These are phyloP conservation scores for Metopia argyrocephala DNA, from an alignment of 2,888 invertebrate genomes.

Conservation along the genomic window DNA sequence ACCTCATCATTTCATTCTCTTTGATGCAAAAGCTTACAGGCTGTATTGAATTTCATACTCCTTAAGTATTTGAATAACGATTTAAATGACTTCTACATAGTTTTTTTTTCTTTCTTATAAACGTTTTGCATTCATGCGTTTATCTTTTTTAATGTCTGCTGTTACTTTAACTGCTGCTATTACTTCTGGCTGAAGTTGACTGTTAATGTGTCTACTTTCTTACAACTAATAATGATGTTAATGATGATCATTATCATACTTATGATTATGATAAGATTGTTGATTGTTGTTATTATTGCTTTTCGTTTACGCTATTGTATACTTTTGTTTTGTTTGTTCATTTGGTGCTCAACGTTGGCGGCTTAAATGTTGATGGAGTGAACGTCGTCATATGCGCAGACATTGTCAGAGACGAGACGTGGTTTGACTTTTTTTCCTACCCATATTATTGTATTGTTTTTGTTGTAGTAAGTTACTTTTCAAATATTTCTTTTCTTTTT, in stretches of 20 bases:
- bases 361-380: slow-evolving; percentile 49
- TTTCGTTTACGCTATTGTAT: not conserved
- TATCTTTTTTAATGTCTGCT: slow-evolving; percentile 31
- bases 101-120: slow-evolving; percentile 1
- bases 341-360: slow-evolving; percentile 47
- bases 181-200: not conserved
- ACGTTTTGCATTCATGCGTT: not conserved
- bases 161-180: slow-evolving; percentile 8
- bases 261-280: slow-evolving; percentile 12
- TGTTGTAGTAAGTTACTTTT: not conserved
- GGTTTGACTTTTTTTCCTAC: slow-evolving; percentile 46
- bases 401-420: slow-evolving; percentile 44
- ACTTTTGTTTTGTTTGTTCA: slow-evolving; percentile 1
- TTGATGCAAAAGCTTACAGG: too few relatives aligned
- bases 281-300: slow-evolving; percentile 22
- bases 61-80: slow-evolving; percentile 50
- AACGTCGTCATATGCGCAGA: slow-evolving; percentile 1
- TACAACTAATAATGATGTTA: slow-evolving; percentile 46
- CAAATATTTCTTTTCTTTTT: not conserved
- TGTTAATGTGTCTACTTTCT: slow-evolving; percentile 19
- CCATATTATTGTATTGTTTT: slow-evolving; percentile 2
- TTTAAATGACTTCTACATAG: slow-evolving; percentile 43
- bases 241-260: slow-evolving; percentile 28
- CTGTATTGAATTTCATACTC: slow-evolving; percentile 3
- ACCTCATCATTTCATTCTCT: too few relatives aligned